phyloP scores from a whole-genome alignment of 2,888 invertebrate genomes.

The Zaprionus lineosus region DNA sequence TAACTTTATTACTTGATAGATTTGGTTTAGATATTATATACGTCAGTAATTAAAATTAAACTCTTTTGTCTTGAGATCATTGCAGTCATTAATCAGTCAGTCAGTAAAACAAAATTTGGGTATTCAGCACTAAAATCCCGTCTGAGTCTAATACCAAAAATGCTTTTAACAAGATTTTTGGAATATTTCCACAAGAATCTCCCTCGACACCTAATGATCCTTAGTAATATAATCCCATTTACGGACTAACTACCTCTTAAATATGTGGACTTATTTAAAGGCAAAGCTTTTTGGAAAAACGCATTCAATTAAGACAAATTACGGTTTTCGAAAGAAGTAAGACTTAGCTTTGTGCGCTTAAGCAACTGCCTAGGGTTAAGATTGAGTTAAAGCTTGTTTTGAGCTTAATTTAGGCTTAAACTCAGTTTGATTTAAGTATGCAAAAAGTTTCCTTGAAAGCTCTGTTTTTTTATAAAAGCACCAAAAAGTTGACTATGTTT shows the following conservation, averaged over 20 bases:
- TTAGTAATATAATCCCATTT: not conserved
- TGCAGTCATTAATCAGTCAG: no score
- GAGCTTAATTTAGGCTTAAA: not conserved
- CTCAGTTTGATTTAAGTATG: constrained; percentile 5
- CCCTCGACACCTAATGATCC: constrained; percentile 2
- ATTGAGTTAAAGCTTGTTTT: not conserved
- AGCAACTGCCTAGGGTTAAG: constrained; percentile 24
- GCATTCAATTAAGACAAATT: constrained; percentile 8
- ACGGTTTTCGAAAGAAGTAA: not conserved
- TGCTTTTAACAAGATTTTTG: constrained; percentile 3
- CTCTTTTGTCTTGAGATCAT: no score
- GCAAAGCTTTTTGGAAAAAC: constrained; percentile 4
- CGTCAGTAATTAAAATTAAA: no score
- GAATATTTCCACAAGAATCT: constrained; percentile 14
- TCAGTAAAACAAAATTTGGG: no score
- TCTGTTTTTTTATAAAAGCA: not conserved
- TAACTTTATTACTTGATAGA: no score
- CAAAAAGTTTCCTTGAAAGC: constrained; percentile 8
- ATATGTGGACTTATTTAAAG: constrained; percentile 1
- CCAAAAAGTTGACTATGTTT: constrained; percentile 22
- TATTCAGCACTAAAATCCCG: no score
- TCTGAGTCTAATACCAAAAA: not conserved
- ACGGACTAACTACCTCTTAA: not conserved
- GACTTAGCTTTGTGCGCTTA: not conserved
- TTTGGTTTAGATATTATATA: no score